Percentiles rank a stretch among this genome's conserved stretches.
Evolutionary conservation across 1,140 invertebrate genomes (phyloP).

Genomic region (Neodiprion virginianus): DNA sequence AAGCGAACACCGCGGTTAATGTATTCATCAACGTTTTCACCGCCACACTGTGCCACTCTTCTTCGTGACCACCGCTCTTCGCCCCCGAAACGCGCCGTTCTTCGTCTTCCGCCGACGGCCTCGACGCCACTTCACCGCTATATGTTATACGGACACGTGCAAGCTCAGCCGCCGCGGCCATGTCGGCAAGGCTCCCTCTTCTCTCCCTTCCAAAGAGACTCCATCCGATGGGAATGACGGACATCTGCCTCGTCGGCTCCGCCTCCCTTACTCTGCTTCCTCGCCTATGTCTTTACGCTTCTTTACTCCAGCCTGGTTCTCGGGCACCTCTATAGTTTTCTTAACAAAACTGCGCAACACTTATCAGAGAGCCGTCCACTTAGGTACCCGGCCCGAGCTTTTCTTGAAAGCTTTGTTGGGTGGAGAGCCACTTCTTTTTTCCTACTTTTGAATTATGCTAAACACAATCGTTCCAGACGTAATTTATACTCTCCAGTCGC

Average conservation of each 20-base stretch:
- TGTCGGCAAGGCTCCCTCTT: background rate
- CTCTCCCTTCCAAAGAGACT: background rate
- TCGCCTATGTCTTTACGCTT: background rate
- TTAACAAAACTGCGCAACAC: background rate
- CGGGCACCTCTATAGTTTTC: background rate
- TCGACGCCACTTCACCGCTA: background rate
- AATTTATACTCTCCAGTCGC: too few species aligned
- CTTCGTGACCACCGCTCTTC: slow-evolving; percentile 3
- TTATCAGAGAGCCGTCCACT: background rate
- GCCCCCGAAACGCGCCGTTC: background rate
- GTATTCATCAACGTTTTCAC: slow-evolving; percentile 11
- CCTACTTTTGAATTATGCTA: slow-evolving; percentile 1
- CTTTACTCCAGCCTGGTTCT: background rate
- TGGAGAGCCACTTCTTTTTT: background rate
- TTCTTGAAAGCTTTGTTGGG: slow-evolving; percentile 7
- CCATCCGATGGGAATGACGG: slow-evolving; percentile 8
- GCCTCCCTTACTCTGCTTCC: slow-evolving; percentile 8
- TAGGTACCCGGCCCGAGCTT: background rate
- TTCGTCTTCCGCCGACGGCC: background rate
- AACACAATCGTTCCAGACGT: background rate
- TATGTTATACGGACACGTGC: background rate
- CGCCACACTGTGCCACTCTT: background rate
- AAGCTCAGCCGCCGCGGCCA: background rate
- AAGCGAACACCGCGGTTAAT: slow-evolving; percentile 13
- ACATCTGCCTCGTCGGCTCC: slow-evolving; percentile 1